phyloP scores from a whole-genome alignment of 2,797 vertebrate genomes.

The Halcyon chelicuti region DNA sequence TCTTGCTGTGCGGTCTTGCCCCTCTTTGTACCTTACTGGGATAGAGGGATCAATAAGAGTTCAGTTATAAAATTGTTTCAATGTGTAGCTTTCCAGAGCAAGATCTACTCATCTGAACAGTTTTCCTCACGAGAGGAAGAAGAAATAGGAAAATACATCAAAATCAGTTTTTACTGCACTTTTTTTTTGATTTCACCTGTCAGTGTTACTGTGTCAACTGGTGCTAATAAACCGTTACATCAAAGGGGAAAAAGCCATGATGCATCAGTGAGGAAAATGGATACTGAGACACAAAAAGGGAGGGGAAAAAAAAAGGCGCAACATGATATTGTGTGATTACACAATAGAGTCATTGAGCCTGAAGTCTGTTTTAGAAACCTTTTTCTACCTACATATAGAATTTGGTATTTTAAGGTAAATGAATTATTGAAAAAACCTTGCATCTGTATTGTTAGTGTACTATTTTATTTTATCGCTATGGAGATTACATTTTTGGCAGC shows the following conservation, averaged over 20 bases:
- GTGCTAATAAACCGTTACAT: not conserved
- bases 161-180: not conserved
- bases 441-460: not conserved
- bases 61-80: constrained; percentile 13
- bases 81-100: not conserved
- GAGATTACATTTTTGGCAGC: not conserved
- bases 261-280: not conserved
- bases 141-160: not conserved
- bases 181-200: not conserved
- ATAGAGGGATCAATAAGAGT: not conserved
- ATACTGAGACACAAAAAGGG: not conserved
- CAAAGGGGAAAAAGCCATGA: not conserved
- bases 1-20: constrained; percentile 18
- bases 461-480: not conserved
- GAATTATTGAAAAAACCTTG: not conserved
- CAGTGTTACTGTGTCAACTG: not conserved
- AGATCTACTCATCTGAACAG: not conserved
- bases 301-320: not conserved
- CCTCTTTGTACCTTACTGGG: not conserved
- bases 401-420: not conserved
- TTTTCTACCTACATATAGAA: not conserved
- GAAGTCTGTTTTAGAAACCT: not conserved
- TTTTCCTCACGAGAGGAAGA: not conserved
- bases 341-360: not conserved
- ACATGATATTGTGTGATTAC: not conserved